Percentiles rank a stretch among this genome's conserved stretches.
Conservation (phyloP, 1,140 invertebrate species). For the Eumaeus atala region DNA sequence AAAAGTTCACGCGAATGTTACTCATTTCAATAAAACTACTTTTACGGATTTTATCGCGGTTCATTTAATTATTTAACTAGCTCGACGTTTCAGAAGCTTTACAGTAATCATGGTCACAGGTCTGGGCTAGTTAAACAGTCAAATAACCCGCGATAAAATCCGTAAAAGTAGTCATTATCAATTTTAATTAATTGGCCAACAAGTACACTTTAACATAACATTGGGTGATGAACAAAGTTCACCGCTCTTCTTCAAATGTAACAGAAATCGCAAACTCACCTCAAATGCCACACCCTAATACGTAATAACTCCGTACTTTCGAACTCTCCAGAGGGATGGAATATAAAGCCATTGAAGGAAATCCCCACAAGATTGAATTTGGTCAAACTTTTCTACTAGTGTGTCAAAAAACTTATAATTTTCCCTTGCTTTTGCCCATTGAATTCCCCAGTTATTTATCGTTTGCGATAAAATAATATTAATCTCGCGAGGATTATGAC, state of each 20-base stretch:
- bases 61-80: no score
- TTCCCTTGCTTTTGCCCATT: conserved; percentile 53
- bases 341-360: conserved; percentile 50
- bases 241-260: no score
- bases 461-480: conserved; percentile 73
- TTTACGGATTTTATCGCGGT: no score
- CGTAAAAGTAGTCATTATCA: not conserved
- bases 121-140: no score
- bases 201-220: no score
- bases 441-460: conserved; percentile 70
- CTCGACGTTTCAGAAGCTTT: no score
- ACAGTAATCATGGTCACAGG: no score
- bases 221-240: no score
- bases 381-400: conserved; percentile 56
- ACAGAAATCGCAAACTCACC: conserved; percentile 7
- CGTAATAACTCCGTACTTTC: not conserved
- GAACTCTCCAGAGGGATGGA: conserved; percentile 34
- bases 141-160: no score
- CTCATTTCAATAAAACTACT: no score
- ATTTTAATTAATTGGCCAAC: no score
- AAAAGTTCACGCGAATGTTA: no score
- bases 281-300: conserved; percentile 9
- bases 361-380: conserved; percentile 65
- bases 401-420: conserved; percentile 70
- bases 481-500: conserved; percentile 64